Percentiles rank a stretch among this genome's conserved stretches.
phyloP scores from a whole-genome alignment of 2,113 vertebrate species.

The Cyrtonyx montezumae region DNA sequence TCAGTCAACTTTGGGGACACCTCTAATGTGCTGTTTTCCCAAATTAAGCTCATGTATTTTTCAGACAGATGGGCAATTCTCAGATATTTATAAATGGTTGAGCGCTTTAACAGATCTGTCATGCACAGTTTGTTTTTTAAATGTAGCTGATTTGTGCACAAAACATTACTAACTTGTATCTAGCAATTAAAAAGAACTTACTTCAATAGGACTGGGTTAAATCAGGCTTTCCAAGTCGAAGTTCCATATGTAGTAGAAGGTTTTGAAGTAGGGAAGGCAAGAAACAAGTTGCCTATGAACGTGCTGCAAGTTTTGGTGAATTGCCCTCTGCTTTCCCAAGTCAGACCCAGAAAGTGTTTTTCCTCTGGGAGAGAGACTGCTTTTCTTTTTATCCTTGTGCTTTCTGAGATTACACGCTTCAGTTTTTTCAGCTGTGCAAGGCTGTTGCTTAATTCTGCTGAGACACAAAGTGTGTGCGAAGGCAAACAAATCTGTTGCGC shows the following conservation, averaged over 20 bases:
- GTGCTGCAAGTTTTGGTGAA: neutral
- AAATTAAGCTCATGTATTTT: neutral
- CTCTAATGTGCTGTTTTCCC: neutral
- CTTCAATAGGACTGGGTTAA: neutral
- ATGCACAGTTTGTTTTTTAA: neutral
- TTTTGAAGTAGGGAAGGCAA: neutral
- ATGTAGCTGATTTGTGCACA: neutral
- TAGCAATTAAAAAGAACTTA: neutral
- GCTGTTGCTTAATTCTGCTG: neutral
- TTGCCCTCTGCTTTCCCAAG: neutral
- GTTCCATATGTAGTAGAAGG: neutral
- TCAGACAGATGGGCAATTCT: conserved; percentile 21
- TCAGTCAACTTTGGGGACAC: neutral
- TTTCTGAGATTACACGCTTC: neutral
- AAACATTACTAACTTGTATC: neutral
- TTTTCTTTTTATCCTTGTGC: neutral
- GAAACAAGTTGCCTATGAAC: neutral
- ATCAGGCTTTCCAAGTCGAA: neutral
- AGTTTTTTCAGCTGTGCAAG: neutral
- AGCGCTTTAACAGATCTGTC: neutral
- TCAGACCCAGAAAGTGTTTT: neutral
- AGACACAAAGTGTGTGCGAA: neutral
- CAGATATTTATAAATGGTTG: conserved; percentile 13
- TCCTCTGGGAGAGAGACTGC: neutral
- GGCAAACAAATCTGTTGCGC: neutral